A percentile compares a stretch with the other conserved stretches of the same genome.
phyloP scores from a whole-genome alignment of 2,113 vertebrate genomes.

The Bujurquina vittata region DNA sequence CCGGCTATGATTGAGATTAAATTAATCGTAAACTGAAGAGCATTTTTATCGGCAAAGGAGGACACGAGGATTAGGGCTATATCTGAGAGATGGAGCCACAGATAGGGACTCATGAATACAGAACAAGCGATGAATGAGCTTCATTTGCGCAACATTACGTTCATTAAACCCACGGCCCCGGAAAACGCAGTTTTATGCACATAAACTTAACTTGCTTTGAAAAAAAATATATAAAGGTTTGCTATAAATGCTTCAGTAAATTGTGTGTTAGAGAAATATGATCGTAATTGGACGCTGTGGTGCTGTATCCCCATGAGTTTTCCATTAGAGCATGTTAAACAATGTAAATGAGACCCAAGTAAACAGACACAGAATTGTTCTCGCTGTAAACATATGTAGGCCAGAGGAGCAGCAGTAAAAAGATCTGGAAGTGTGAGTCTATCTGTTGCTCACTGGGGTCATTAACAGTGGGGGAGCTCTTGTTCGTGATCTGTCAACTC shows the following conservation, averaged over 20 bases:
- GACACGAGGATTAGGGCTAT: conserved; percentile 65
- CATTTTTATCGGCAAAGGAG: conserved; percentile 80
- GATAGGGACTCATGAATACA: conserved; percentile 71
- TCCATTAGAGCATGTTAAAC: neutral
- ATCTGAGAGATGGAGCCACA: conserved; percentile 74
- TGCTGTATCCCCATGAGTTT: neutral
- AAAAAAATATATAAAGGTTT: neutral
- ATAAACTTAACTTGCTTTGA: conserved; percentile 11
- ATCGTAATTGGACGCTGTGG: neutral
- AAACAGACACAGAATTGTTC: conserved; percentile 29
- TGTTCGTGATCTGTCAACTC: conserved; percentile 80
- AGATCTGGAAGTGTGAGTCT: conserved; percentile 63
- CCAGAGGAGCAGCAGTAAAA: conserved; percentile 48
- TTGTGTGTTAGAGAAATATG: neutral
- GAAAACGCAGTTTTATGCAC: conserved; percentile 36
- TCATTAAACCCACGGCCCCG: conserved; percentile 50
- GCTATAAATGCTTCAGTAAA: neutral
- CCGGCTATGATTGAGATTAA: conserved; percentile 86
- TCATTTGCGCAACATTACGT: conserved; percentile 52
- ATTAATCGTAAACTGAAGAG: conserved; percentile 87
- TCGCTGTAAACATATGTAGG: conserved; percentile 51
- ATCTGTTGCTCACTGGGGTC: conserved; percentile 72
- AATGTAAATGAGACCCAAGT: conserved; percentile 25
- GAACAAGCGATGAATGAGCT: conserved; percentile 61
- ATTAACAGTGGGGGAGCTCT: conserved; percentile 69